Base-by-base conservation (phyloP, 2,113 vertebrate genomes). In the Nanorana parkeri region DNA sequence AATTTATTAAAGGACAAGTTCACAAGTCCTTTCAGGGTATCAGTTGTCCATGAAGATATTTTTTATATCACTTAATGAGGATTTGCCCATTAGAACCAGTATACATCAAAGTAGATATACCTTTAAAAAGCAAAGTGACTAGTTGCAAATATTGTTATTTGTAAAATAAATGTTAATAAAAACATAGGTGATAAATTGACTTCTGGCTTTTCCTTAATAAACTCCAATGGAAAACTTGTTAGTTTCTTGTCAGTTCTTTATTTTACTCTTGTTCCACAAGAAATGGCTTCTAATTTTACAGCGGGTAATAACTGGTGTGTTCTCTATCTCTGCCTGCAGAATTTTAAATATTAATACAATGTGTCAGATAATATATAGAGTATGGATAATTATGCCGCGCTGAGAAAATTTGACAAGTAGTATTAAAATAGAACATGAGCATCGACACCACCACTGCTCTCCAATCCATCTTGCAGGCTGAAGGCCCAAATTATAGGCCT, bases 281-380 rank as follows among this genome's bases (percentile, higher is more conserved):
- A 54, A 54, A 66, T 21, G 3, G 13, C 11, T 54, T 54, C 51
- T 78, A 21, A 15, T 19, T 36, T 77, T 64, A 54, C 47, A 21
- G 65, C 26, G 55, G 11, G 28, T 32, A 26, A 4, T 63, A 47
- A 51, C 32, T 24, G 6, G 0, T 36, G 15, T 47, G 17, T 61
- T 61, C 15, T 75, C 55, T 24, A 23, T 65, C 32, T 26, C 3
- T 47, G 28, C 20, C 54, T n/a, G 24, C 26, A 67, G 76, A 23
- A 68, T 41, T 56, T 55, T 24, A 56, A 79, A 79, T 79, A 58
- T 68, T 26, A 21, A 58, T 79, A 26, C 16, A n/a, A 23, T 58
- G 58, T 71, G 36, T 24, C 54, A 61, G 28, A 61, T 80, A 61
- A 71, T 61, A 47, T 78, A 28, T 29, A 32, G 19, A 21, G 20